Percentiles rank a stretch among this genome's conserved stretches.
Evolutionary conservation across 2,113 vertebrate species (phyloP).

Genomic region (Syngnathoides biaculeatus): DNA sequence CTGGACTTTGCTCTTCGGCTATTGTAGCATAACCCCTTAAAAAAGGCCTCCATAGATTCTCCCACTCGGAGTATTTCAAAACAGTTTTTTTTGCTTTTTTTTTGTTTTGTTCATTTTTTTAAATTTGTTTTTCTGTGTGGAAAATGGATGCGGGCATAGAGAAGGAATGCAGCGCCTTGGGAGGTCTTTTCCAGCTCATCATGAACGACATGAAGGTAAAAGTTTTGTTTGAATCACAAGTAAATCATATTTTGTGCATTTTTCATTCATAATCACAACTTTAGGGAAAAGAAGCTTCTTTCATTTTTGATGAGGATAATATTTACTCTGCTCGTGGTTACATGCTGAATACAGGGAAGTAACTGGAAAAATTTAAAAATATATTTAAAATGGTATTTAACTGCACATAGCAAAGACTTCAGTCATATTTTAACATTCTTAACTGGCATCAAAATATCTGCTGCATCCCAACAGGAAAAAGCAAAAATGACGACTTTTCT

Average conservation of each 20-base stretch:
- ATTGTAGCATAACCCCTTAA: slow-evolving; percentile 4
- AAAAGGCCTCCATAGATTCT: slow-evolving; percentile 15
- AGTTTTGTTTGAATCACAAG: neutral
- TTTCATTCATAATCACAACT: no score
- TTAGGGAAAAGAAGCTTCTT: neutral
- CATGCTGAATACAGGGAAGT: no score
- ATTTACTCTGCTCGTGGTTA: neutral
- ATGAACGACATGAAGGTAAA: slow-evolving; percentile 85
- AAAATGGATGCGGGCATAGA: slow-evolving; percentile 82
- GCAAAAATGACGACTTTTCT: neutral
- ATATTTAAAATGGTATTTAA: no score
- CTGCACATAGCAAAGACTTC: no score
- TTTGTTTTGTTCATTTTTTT: neutral
- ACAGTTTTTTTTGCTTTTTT: neutral
- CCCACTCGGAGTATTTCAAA: slow-evolving; percentile 14
- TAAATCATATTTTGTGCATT: neutral
- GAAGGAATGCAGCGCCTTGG: slow-evolving; percentile 82
- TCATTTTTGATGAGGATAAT: neutral
- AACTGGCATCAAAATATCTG: no score
- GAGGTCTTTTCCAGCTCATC: slow-evolving; percentile 81
- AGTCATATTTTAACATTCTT: no score
- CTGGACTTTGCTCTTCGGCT: slow-evolving; percentile 44
- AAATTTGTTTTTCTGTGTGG: slow-evolving; percentile 36
- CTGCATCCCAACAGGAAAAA: no score
- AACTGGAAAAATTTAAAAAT: no score